These are phyloP conservation scores for Scleropages formosus DNA, from an alignment of 2,797 vertebrate genomes.

Conservation along the genomic window DNA sequence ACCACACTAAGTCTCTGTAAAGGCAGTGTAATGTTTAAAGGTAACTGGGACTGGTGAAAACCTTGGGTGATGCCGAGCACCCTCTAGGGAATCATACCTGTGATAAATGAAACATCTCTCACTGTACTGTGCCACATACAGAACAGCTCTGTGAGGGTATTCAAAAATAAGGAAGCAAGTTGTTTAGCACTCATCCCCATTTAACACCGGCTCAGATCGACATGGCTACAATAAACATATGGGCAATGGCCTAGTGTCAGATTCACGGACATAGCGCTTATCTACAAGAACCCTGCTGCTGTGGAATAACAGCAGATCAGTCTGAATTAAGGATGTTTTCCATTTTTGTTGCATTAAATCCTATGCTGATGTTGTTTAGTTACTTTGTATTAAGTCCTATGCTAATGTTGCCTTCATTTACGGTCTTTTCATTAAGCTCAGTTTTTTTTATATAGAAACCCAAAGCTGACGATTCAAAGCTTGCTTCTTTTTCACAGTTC, in stretches of 20 bases:
- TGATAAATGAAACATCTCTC: background rate
- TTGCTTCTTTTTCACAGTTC: background rate
- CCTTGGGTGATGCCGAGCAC: background rate
- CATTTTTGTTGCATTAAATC: too few relatives aligned
- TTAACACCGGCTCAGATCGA: background rate
- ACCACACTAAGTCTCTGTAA: background rate
- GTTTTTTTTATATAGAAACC: background rate
- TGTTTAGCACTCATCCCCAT: background rate
- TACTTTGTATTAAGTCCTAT: too few relatives aligned
- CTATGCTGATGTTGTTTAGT: too few relatives aligned
- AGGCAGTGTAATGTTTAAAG: background rate
- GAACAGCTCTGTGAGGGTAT: background rate
- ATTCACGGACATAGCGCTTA: constrained; percentile 36
- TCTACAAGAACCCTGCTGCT: constrained; percentile 53
- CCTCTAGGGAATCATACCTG: background rate
- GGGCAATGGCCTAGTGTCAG: constrained; percentile 21
- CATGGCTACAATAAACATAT: background rate
- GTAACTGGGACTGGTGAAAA: background rate
- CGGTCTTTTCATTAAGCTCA: too few relatives aligned
- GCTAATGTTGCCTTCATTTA: too few relatives aligned
- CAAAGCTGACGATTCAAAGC: background rate
- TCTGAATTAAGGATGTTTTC: constrained; percentile 16
- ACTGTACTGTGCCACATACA: background rate
- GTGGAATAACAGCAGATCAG: constrained; percentile 53
- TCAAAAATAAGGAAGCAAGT: too few relatives aligned